phyloP scores from a whole-genome alignment of 2,888 invertebrate genomes.

The Sinopyrophorus schimmeli region DNA sequence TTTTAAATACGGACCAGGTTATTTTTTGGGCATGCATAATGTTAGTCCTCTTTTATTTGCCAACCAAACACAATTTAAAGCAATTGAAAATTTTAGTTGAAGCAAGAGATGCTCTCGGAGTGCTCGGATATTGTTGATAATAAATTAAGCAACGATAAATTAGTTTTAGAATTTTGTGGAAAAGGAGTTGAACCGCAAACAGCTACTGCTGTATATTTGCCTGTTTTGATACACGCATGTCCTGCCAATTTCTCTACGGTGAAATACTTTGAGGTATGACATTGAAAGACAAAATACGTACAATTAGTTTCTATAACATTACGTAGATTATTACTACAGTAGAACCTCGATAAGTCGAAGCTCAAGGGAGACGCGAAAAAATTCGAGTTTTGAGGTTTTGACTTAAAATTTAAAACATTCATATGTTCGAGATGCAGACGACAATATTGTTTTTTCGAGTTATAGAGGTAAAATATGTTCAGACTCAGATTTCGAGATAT shows the following conservation, averaged over 20 bases:
- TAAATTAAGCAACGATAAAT: constrained; percentile 60
- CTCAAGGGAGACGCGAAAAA: no score
- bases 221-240: constrained; percentile 76
- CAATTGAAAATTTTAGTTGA: constrained; percentile 61
- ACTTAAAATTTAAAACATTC: not conserved
- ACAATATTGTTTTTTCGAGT: no score
- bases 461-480: no score
- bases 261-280: constrained; percentile 78
- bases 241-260: constrained; percentile 85
- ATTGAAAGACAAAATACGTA: no score
- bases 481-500: no score
- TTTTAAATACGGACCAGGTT: constrained; percentile 65
- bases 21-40: constrained; percentile 81
- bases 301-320: no score
- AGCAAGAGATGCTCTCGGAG: constrained; percentile 69
- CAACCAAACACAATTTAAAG: no score
- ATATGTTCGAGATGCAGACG: no score
- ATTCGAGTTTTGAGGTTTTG: no score
- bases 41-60: constrained; percentile 60
- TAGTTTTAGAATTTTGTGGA: constrained; percentile 73
- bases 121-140: constrained; percentile 52
- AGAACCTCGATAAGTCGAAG: no score
- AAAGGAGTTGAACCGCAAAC: constrained; percentile 63
- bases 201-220: constrained; percentile 65
- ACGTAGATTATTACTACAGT: no score